A percentile compares a stretch with the other conserved stretches of the same genome.
These are phyloP conservation scores for Pseudomyrmex flavicornis DNA, from an alignment of 1,140 invertebrate genomes.

Conservation along the genomic window DNA sequence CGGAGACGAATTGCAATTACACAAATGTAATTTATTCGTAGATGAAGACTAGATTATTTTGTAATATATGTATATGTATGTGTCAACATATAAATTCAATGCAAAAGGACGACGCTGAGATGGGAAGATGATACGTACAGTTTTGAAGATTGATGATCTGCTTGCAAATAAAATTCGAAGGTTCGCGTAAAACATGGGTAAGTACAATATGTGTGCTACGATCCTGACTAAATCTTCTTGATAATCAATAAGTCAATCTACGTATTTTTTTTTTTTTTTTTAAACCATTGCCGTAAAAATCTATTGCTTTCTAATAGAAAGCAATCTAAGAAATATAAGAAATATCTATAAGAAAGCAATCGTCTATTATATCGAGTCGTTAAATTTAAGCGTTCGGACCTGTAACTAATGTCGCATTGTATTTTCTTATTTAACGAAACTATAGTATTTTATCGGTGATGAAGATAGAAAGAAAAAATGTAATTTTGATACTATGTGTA, in stretches of 20 bases:
- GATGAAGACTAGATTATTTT: constrained; percentile 58
- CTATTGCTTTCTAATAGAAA: neutral
- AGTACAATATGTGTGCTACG: constrained; percentile 29
- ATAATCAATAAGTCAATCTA: constrained; percentile 28
- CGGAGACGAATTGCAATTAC: constrained; percentile 38
- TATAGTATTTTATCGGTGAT: neutral
- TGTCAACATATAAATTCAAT: constrained; percentile 24
- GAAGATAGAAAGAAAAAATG: constrained; percentile 6
- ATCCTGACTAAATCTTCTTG: neutral
- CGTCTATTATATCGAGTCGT: constrained; percentile 25
- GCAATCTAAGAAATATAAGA: no score
- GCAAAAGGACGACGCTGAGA: constrained; percentile 1
- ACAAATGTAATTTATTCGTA: constrained; percentile 45
- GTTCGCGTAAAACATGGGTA: constrained; percentile 31
- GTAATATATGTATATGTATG: constrained; percentile 16
- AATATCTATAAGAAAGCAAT: no score
- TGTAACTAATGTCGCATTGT: constrained; percentile 18
- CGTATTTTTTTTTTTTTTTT: neutral
- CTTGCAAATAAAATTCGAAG: constrained; percentile 4
- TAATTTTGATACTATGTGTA: neutral
- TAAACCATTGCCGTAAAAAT: no score
- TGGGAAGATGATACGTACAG: constrained; percentile 20
- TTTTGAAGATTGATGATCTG: constrained; percentile 14
- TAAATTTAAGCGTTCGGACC: constrained; percentile 13
- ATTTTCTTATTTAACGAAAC: constrained; percentile 4